phyloP scores from a whole-genome alignment of 1,140 invertebrate species.

The Oncopodura yosiiana region DNA sequence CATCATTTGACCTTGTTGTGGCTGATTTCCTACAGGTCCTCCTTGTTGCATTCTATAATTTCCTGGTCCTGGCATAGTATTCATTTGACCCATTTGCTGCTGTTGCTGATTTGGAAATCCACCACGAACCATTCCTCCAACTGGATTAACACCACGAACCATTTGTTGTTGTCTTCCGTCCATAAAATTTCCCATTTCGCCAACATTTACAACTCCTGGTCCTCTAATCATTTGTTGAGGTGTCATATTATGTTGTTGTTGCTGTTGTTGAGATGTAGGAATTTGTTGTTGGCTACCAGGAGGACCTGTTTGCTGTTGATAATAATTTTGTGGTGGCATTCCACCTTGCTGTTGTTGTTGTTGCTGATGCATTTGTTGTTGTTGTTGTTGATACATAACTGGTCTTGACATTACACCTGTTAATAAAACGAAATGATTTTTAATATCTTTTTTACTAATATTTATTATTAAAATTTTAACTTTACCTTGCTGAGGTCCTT shows the following conservation, averaged over 20 bases:
- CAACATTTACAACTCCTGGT: too few species aligned
- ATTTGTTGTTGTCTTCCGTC: constrained; percentile 12
- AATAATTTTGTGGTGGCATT: constrained; percentile 2
- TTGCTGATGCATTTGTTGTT: too few species aligned
- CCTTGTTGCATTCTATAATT: constrained; percentile 10
- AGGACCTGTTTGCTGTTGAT: constrained; percentile 13
- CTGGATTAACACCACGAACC: constrained; percentile 1
- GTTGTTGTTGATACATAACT: too few species aligned
- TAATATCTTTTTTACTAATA: not conserved
- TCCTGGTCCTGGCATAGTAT: constrained; percentile 48
- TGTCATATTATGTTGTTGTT: constrained; percentile 8
- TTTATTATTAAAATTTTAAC: not conserved
- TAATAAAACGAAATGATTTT: too few species aligned
- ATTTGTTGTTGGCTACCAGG: constrained; percentile 28
- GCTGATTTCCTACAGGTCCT: constrained; percentile 1
- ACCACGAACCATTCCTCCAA: constrained; percentile 36
- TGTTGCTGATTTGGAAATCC: constrained; percentile 43
- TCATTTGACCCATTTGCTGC: constrained; percentile 31
- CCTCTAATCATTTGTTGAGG: not conserved
- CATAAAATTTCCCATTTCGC: not conserved
- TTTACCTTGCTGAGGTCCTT: not conserved
- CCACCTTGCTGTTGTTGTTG: not conserved
- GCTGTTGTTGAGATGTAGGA: constrained; percentile 22
- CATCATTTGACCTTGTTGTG: constrained; percentile 17
- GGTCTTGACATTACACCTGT: too few species aligned